A percentile compares a stretch with the other conserved stretches of the same genome.
Conservation (phyloP, 1,140 invertebrate species). For the Fopius arisanus region DNA sequence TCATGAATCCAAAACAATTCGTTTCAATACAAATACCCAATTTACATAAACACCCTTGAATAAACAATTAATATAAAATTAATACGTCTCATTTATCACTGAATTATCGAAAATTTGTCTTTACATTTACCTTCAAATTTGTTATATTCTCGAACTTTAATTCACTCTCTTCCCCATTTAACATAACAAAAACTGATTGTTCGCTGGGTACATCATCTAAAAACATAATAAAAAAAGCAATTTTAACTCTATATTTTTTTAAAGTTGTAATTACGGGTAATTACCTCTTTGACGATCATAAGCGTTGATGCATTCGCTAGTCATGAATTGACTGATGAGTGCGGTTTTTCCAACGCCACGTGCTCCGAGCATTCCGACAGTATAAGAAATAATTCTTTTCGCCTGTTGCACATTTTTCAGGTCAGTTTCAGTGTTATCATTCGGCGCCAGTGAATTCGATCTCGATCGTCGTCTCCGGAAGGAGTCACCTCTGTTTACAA, state of each 20-base stretch:
- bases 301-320: conserved; percentile 92
- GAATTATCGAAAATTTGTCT: too few species aligned
- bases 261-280: conserved; percentile 31
- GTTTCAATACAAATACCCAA: too few species aligned
- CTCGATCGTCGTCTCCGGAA: conserved; percentile 80
- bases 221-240: conserved; percentile 35
- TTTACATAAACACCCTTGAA: too few species aligned
- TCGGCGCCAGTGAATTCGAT: conserved; percentile 72
- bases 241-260: neutral
- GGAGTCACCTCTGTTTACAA: conserved; percentile 89
- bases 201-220: conserved; percentile 74
- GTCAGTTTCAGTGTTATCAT: conserved; percentile 48
- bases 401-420: conserved; percentile 58
- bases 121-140: conserved; percentile 67
- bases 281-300: conserved; percentile 83
- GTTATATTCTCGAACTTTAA: conserved; percentile 77
- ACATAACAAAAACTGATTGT: conserved; percentile 85
- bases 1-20: too few species aligned
- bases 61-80: too few species aligned
- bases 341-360: conserved; percentile 91
- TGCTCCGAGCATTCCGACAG: conserved; percentile 84
- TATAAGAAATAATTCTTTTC: conserved; percentile 70
- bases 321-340: conserved; percentile 91
- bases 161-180: conserved; percentile 91
- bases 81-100: too few species aligned